Percentiles rank a stretch among this genome's conserved stretches.
phyloP scores from a whole-genome alignment of 2,113 vertebrate genomes.

The Oxyruncus cristatus region DNA sequence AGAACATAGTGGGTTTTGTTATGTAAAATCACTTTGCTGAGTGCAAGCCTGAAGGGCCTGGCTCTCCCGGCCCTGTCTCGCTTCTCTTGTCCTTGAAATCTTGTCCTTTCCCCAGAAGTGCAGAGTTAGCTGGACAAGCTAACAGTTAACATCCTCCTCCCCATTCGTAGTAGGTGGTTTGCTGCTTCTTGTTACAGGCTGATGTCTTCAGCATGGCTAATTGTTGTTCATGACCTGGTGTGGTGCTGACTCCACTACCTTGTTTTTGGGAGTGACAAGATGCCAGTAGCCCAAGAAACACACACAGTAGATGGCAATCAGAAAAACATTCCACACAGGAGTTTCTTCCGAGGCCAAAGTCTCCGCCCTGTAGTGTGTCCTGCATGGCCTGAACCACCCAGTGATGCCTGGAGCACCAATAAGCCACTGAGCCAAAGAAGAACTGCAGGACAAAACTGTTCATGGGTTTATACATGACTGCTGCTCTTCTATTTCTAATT shows the following conservation, averaged over 20 bases:
- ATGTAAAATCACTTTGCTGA: not conserved
- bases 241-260: not conserved
- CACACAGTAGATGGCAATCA: not conserved
- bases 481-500: not conserved
- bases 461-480: not conserved
- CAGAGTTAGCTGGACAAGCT: not conserved
- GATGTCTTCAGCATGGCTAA: not conserved
- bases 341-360: not conserved
- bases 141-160: not conserved
- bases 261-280: not conserved
- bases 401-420: not conserved
- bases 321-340: not conserved
- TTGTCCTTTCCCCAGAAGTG: not conserved
- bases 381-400: not conserved
- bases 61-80: accelerated
- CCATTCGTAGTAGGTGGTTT: not conserved
- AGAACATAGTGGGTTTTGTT: not conserved
- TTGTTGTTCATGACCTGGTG: not conserved
- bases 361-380: not conserved
- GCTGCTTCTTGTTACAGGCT: not conserved
- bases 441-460: not conserved
- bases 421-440: not conserved
- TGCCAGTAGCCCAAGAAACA: not conserved
- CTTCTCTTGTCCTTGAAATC: not conserved
- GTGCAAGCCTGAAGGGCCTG: not conserved